Evolutionary conservation across 2,797 vertebrate species (phyloP), one percentile per base, ranked within the genome.

Genomic region (Acipenser oxyrinchus): DNA sequence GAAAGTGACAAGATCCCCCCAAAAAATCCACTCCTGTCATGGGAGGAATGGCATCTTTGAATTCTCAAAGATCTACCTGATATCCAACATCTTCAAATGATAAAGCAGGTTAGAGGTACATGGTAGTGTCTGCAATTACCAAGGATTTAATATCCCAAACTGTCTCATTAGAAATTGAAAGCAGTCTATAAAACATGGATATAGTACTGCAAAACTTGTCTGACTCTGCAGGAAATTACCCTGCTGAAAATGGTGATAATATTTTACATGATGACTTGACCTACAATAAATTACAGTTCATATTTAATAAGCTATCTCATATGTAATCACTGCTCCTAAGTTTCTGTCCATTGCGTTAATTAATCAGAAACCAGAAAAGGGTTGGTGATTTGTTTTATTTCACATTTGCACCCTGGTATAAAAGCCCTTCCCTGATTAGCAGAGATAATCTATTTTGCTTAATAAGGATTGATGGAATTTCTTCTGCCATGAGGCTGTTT

Each of bases 401-500:
- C 10, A 71, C 79, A 80, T 86, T 83, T 84, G 77, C 79, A 81
- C 79, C 65, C 62, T 79, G 73, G 77, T 80, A 83, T 62, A 82
- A 82, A 83, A 79, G 68, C 66, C 37, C 8, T 53, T 78, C 77
- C 79, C 81, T 91, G 86, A 91, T 92, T 88, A 90, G 83, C 76
- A 80, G 72, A 80, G 82, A 93, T 88, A 86, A 91, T 90, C 72
- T 85, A 82, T 88, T 88, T 84, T 74, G 75, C 78, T 73, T 87
- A 88, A 88, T 86, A 83, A 88, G 81, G 87, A 84, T 76, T 82
- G 77, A 88, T 82, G 79, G 68, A 69, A 76, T 73, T 78, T 82
- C 78, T 84, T 83, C 76, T 79, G 81, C 72, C 75, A 71, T 78
- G 72, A 84, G 87, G 76, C 71, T 77, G 81, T 88, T 86, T 86